phyloP scores from a whole-genome alignment of 2,888 invertebrate species.

The Habrosyne pyritoides region DNA sequence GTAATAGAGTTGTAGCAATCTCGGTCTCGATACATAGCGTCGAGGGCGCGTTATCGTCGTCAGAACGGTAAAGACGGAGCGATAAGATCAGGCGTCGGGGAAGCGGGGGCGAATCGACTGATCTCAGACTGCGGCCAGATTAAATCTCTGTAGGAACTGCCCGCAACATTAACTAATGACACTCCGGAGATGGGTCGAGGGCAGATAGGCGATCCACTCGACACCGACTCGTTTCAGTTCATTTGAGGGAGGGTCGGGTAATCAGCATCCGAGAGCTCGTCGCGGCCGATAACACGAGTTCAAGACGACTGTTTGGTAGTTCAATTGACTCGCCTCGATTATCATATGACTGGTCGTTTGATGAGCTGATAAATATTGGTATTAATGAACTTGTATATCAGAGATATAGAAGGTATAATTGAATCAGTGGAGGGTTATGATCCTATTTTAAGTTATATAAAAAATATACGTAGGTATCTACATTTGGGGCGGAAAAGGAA shows the following conservation, averaged over 20 bases:
- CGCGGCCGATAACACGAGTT: constrained; percentile 39
- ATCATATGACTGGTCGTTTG: constrained; percentile 30
- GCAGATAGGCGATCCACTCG: constrained; percentile 53
- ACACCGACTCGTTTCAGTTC: constrained; percentile 54
- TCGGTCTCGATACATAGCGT: constrained; percentile 36
- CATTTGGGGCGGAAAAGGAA: not conserved
- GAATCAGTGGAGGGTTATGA: no score
- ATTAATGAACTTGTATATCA: constrained; percentile 13
- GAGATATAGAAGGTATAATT: no score
- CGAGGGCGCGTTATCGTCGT: constrained; percentile 54
- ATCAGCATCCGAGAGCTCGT: constrained; percentile 50
- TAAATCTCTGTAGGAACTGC: constrained; percentile 65
- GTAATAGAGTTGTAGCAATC: constrained; percentile 59
- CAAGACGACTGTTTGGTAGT: constrained; percentile 33
- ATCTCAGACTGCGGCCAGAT: constrained; percentile 61
- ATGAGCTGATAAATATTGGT: constrained; percentile 25
- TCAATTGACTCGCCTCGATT: constrained; percentile 38
- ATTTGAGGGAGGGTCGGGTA: constrained; percentile 50
- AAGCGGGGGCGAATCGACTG: constrained; percentile 55
- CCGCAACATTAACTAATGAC: constrained; percentile 77
- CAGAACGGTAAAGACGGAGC: constrained; percentile 61
- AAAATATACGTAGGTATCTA: not conserved
- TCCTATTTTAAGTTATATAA: not conserved
- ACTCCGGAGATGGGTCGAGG: constrained; percentile 56
- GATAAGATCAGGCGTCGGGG: constrained; percentile 40